These are phyloP conservation scores for Pseudochaenichthys georgianus DNA, from an alignment of 2,797 vertebrate genomes.

Conservation along the genomic window DNA sequence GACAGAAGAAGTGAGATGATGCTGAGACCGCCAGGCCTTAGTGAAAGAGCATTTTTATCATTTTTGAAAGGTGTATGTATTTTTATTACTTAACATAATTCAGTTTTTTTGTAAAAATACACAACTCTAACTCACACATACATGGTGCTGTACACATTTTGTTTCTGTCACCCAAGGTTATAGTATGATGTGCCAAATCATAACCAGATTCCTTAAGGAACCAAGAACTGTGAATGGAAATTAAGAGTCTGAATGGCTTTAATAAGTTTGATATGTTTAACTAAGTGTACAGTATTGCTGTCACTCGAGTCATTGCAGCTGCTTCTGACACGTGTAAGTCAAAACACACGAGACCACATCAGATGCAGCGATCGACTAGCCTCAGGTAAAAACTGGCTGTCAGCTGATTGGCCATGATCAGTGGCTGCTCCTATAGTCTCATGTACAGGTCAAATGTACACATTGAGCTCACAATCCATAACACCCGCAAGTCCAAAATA, in stretches of 20 bases:
- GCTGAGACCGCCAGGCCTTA: neutral
- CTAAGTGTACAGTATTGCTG: neutral
- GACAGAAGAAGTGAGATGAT: too few species aligned
- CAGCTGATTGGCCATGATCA: too few species aligned
- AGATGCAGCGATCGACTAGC: too few species aligned
- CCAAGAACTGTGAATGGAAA: neutral
- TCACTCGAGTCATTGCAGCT: neutral
- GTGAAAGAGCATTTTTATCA: neutral
- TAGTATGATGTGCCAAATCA: too few species aligned
- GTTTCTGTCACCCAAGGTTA: neutral
- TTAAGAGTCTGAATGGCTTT: neutral
- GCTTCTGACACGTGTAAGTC: neutral
- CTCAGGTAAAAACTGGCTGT: too few species aligned
- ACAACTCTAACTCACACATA: neutral
- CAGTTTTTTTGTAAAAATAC: too few species aligned
- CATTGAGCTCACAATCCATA: too few species aligned
- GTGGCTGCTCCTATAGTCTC: too few species aligned
- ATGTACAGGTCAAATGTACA: too few species aligned
- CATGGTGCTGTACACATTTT: neutral
- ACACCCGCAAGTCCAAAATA: too few species aligned
- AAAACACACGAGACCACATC: neutral
- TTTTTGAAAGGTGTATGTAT: neutral
- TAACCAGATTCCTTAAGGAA: neutral
- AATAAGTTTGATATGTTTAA: neutral
- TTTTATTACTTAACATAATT: too few species aligned